Base-by-base conservation (phyloP, 2,888 invertebrate species). In the Luperina nickerlii region DNA sequence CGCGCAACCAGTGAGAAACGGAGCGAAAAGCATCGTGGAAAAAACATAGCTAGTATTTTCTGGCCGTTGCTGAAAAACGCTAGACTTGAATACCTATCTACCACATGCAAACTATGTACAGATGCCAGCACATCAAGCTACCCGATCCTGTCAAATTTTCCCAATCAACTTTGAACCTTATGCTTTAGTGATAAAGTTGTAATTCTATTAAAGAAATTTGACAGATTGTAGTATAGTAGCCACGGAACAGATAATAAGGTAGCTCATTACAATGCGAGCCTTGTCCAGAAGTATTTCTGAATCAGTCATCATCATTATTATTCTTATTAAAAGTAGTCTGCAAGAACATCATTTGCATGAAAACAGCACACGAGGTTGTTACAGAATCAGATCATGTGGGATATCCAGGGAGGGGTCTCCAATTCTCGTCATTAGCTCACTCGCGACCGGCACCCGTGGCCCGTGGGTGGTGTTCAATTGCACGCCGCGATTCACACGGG, bases 391-490 rank as follows among this genome's bases (percentile, higher is more conserved):
- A 69, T 48, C 54, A 68, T 65, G 72, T 78, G 71, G 67, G 51
- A 71, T 76, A 87, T 79, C 73, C 79, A 87, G 79, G 11, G 78
- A 81, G 83, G 80, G 86, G 86, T 78, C 86, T 85, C 87, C 82
- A 85, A 86, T 89, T 90, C 85, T 78, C 79, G 79, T 88, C 79
- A 85, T 85, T 89, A 89, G 76, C 32, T 71, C 85, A 69, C 62
- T 79, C 74, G 73, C 54, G 48, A 67, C 71, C 54, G 69, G 76
- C 72, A 73, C 62, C 15, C 54, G 67, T n/a, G 54, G 62, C 42
- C 62, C 79, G 83, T 85, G 83, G 85, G 88, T 74, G 74, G 84
- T 68, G 62, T 85, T 65, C 84, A 82, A 86, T 88, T 84, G 62
- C 78, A 62, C 11, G 54, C 42, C 27, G 62, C 32, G 76, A 74